Percentiles rank a stretch among this genome's conserved stretches.
Evolutionary conservation across 2,113 vertebrate species (phyloP).

Genomic region (Aix galericulata): DNA sequence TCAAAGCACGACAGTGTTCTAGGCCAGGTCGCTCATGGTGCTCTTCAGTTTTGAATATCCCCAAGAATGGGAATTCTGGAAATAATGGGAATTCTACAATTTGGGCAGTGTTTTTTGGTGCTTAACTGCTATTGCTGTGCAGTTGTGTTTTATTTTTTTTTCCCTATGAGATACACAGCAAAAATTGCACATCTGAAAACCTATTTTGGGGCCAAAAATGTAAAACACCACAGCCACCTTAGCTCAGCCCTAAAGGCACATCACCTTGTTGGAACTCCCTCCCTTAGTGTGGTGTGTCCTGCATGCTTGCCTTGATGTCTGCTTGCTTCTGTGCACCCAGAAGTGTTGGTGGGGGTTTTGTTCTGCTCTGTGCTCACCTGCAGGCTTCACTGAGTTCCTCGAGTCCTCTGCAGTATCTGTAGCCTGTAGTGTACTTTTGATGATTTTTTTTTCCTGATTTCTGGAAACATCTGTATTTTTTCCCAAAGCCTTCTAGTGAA

Average conservation of each 20-base stretch:
- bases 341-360: not conserved
- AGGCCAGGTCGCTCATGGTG: rapidly evolving
- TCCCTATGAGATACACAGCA: not conserved
- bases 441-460: not conserved
- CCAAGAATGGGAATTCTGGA: not conserved
- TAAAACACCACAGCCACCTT: not conserved
- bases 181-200: not conserved
- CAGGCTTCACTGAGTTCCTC: not conserved
- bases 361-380: not conserved
- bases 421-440: not conserved
- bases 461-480: not conserved
- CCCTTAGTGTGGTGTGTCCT: not conserved
- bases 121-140: not conserved
- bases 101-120: not conserved
- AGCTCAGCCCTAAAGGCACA: not conserved
- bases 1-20: not conserved
- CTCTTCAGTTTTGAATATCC: not conserved
- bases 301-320: not conserved
- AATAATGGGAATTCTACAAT: not conserved
- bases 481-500: not conserved
- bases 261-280: not conserved
- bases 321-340: not conserved
- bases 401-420: not conserved
- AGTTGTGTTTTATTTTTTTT: not conserved
- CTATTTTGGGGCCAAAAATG: not conserved